Evolutionary conservation across 2,797 vertebrate species (phyloP), one percentile per base, ranked within the genome.

Genomic region (Esox masquinongy): DNA sequence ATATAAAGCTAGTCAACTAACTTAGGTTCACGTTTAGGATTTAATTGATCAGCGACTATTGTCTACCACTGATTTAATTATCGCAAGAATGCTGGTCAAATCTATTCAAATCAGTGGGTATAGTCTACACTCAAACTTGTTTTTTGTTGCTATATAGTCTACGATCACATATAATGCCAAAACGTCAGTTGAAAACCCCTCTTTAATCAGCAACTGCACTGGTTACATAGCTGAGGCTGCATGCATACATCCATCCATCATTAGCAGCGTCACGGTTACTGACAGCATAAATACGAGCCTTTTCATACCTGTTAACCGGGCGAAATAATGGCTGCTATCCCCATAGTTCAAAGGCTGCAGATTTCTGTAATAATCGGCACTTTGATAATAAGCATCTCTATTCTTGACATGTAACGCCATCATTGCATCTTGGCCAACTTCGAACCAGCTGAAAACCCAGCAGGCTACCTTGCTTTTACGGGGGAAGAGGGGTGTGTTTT

Each of bases 321-420:
- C 79, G 22, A 94, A 88, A 89, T 93, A 94, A 89, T 92, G 92
- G 82, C 88, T 89, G 86, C 89, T 90, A 82, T 88, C 88, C 76
- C 87, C 83, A 85, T 92, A 94, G 84, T 81, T 86, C 79, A 92
- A 82, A 70, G 89, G 85, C 74, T 88, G 88, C 6, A 91, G 86
- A 82, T 90, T 86, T 84, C 88, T 91, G 91, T 90, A 94, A 82
- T 86, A 94, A 0, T 90, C 86, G 72, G 90, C 90, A 77, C 89
- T 87, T 87, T 92, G 92, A 86, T 92, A 93, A 84, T 91, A 93
- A 31, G 90, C 84, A 91, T 92, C 91, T 78, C 86, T 89, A 82
- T 83, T 92, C 84, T 89, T 92, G 51, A 94, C 91, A 85, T 94
- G 92, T 91, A 95, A 87, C 93, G 94, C 92, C 94, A 95, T 95